Evolutionary conservation across 2,888 invertebrate species (phyloP), one percentile per base, ranked within the genome.

Genomic region (Sussaba pulchella): DNA sequence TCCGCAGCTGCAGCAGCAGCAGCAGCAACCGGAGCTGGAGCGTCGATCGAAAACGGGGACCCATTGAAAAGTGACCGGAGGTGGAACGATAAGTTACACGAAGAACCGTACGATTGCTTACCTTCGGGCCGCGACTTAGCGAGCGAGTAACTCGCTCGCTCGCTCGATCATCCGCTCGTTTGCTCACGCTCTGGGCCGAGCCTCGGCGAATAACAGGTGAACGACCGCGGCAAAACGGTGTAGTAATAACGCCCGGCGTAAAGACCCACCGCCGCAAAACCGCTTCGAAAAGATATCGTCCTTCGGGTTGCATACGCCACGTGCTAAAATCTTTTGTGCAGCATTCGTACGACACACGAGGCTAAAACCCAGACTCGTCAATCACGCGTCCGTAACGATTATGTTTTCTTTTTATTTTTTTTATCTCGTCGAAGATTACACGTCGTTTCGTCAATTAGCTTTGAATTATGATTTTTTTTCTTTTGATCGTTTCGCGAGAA

Each of bases 181-280:
- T 80, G 78, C 54, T 80, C 73, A 75, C n/a, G n/a, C n/a, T n/a
- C n/a, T n/a, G n/a, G n/a, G n/a, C n/a, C n/a, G n/a, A n/a, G n/a
- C 81, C 83, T 79, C 80, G 71, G 76, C 84, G 84, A 83, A 86
- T 82, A 84, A 83, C 87, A 88, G 91, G 90, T 91, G 90, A 91
- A 91, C 85, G 91, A 89, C 91, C 91, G 90, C 91, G 87, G 86
- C 86, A 89, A 89, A 90, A 87, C 89, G 87, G 88, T 89, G 86
- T 88, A 89, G 87, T 86, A 87, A 57, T 57, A 57, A 14, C 85
- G 73, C 83, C 75, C 83, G 82, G 78, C 73, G 84, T 77, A 75
- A 85, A 80, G 72, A 84, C 71, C 76, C 73, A 57, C 72, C 77
- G 66, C 50, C 67, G 74, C n/a, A n/a, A 41, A 52, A 50, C 74